Base-by-base conservation (phyloP, 2,113 vertebrate genomes). In the Tor tambroides region DNA sequence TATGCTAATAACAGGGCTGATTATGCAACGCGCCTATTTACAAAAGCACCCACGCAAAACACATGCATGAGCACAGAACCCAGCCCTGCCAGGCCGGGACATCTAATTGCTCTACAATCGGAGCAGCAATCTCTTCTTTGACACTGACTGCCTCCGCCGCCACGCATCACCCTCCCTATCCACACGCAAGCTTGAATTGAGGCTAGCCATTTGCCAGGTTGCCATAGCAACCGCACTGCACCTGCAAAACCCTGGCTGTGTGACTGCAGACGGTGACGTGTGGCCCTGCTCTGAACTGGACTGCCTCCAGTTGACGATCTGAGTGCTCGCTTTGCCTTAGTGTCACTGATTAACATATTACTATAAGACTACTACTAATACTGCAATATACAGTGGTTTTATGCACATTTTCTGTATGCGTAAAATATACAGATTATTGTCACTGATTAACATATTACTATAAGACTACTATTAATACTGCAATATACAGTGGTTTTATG, bases 21-120 rank as follows among this genome's bases (percentile, higher is more conserved):
- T 95, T 94, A 94, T 89, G 90, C 91, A 95, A 94, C 71, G 71
- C 59, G 85, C 85, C 85, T 85, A 91, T 92, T 94, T 93, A 89
- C 89, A 88, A 91, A 91, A 91, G 87, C 90, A 80, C 63, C 28
- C 46, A 74, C 72, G 67, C 78, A 87, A 89, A 75, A 54, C 74
- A 61, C 63, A 87, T 51, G 80, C 59, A 51, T 82, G 69, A 80
- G 78, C 21, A 17, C 38, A 56, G 41, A 51, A 49, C 85, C 32
- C 80, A 41, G 76, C 35, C 30, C 63, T 69, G 69, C 87, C 87
- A 88, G 51, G 87, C 72, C 85, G 82, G 87, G 88, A 91, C 86
- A 89, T 85, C 88, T 86, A 88, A 89, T 56, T 89, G 88, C 54
- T 74, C 77, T 84, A 86, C 79, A 92, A 88, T 90, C 88, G 83